These are phyloP conservation scores for Hippopotamus amphibius DNA, from an alignment of 2,113 vertebrate genomes.

Conservation along the genomic window DNA sequence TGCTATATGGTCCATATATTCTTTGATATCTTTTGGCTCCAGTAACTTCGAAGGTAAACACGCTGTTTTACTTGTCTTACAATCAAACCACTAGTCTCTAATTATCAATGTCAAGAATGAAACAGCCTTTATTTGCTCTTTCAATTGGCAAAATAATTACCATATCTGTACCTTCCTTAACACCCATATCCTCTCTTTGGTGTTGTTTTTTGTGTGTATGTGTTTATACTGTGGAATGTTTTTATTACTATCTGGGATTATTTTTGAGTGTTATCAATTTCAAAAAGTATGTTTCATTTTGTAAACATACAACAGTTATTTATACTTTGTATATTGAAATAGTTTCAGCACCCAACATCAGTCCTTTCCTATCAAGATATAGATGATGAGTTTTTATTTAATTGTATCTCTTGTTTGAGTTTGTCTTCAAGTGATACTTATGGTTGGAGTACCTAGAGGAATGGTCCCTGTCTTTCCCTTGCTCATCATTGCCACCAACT, in stretches of 20 bases:
- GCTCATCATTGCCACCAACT: not conserved
- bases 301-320: not conserved
- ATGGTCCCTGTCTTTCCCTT: not conserved
- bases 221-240: not conserved
- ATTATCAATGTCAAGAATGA: conserved; percentile 16
- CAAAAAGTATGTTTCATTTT: not conserved
- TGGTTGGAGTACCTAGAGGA: not conserved
- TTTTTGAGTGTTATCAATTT: not conserved
- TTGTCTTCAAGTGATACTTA: not conserved
- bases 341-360: not conserved
- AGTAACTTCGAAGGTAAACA: not conserved
- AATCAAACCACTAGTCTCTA: not conserved
- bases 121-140: conserved; percentile 17
- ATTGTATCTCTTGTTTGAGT: not conserved
- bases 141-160: not conserved
- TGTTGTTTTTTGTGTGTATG: not conserved
- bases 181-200: not conserved
- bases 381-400: not conserved
- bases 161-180: not conserved
- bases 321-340: not conserved
- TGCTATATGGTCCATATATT: not conserved
- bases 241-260: conserved; percentile 9
- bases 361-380: not conserved
- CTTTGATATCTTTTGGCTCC: not conserved
- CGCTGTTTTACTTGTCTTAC: not conserved